Evolutionary conservation across 2,113 vertebrate genomes (phyloP), one percentile per base, ranked within the genome.

Genomic region (Dermatemys mawii): DNA sequence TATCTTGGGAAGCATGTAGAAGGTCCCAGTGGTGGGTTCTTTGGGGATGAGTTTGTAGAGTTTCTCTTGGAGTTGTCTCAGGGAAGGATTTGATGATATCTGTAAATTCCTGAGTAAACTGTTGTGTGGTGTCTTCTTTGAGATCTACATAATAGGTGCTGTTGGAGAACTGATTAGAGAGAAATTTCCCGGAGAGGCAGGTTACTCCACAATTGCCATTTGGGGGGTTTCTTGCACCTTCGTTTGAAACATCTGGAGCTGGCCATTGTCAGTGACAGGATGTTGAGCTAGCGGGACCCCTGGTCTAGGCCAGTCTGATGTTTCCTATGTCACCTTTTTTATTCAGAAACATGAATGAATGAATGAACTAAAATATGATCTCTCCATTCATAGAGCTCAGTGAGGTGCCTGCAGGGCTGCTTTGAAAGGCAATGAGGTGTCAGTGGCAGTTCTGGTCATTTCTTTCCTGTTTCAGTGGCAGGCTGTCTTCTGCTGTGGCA

Each of bases 381-480:
- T n/a, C 16, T 67, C 21, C 35, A 67, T 67, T 67, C 63, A 21
- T 35, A 35, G 60, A 63, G 32, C 32, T 63, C 60, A 17, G 14
- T n/a, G 63, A 70, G n/a, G n/a, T 22, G 17, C 19, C 63, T 5
- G 4, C 7, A 4, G 19, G n/a, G n/a, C n/a, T 70, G 63, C 17
- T 70, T 38, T 70, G 19, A 70, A 70, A 70, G n/a, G 63, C n/a
- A 21, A 3, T 70, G 63, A 38, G 60, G 16, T 63, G 16, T 63
- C 60, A 11, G 3, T 17, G 51, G 35, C 35, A 8, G 11, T 48
- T 44, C 48, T 82, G 79, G 60, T 81, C 51, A 35, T 48, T 35
- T 11, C 14, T 50, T 95, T 82, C 63, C 9, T 81, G 3, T 88
- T 87, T 35, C 27, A 95, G 75, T 94, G 96, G 94, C 63, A 4